Percentiles rank a stretch among this genome's conserved stretches.
These are phyloP conservation scores for Oreortyx pictus DNA, from an alignment of 2,797 vertebrate species.

Conservation along the genomic window DNA sequence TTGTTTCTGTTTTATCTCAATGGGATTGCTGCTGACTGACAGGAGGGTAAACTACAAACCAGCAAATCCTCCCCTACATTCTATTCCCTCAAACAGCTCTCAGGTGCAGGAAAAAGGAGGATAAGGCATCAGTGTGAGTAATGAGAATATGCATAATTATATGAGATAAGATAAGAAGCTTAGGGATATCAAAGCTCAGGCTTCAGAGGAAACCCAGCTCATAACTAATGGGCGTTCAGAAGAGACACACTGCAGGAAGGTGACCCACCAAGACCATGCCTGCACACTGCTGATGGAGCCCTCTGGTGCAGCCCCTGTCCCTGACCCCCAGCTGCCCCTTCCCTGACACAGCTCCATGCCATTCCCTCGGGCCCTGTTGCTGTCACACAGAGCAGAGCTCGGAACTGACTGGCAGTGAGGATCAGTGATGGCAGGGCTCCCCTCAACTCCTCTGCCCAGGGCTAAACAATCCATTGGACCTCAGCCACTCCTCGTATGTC, in stretches of 20 bases:
- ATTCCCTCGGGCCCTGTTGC: too few species aligned
- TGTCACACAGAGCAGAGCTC: too few species aligned
- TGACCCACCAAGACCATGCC: accelerated
- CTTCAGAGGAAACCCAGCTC: neutral
- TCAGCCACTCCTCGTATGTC: too few species aligned
- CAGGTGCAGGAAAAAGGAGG: neutral
- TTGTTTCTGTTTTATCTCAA: conserved; percentile 36
- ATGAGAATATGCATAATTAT: neutral
- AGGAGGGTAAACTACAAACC: conserved; percentile 34
- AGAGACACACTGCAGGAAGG: neutral
- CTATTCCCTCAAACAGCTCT: neutral
- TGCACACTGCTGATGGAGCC: accelerated
- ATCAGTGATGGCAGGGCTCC: too few species aligned
- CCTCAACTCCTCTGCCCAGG: too few species aligned
- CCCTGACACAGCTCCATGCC: too few species aligned
- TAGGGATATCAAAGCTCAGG: neutral
- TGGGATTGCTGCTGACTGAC: conserved; percentile 31
- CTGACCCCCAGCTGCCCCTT: too few species aligned
- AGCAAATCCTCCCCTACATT: neutral
- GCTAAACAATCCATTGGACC: too few species aligned
- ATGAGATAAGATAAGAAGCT: neutral
- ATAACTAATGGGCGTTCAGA: neutral
- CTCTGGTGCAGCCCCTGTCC: too few species aligned
- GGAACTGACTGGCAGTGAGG: too few species aligned
- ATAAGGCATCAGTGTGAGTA: neutral